These are phyloP conservation scores for Parelbella ahira DNA, from an alignment of 2,888 invertebrate species.

Conservation along the genomic window DNA sequence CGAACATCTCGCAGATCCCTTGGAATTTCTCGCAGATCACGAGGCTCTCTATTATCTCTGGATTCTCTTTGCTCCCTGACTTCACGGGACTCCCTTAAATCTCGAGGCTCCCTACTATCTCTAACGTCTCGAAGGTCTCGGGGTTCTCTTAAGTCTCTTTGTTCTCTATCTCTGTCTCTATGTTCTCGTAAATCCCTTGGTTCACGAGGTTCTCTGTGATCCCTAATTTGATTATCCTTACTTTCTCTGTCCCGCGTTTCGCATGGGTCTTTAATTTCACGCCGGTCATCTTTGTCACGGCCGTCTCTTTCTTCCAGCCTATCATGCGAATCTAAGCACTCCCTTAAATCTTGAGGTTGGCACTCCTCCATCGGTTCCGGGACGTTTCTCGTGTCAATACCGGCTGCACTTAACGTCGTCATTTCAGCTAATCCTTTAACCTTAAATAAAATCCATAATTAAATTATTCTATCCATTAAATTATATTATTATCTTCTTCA, in stretches of 20 bases:
- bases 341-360: constrained; percentile 57
- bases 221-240: constrained; percentile 52
- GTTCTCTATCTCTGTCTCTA: constrained; percentile 56
- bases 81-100: constrained; percentile 51
- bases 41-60: constrained; percentile 40
- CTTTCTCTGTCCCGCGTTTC: constrained; percentile 59
- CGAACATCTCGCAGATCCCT: constrained; percentile 59
- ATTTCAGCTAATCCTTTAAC: constrained; percentile 95
- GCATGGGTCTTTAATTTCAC: constrained; percentile 55
- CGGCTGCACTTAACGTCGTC: constrained; percentile 88
- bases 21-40: constrained; percentile 39
- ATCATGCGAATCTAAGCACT: constrained; percentile 56
- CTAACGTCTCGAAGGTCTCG: constrained; percentile 51
- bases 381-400: constrained; percentile 74
- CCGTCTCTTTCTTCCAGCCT: constrained; percentile 56
- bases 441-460: constrained; percentile 45
- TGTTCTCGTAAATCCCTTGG: constrained; percentile 53
- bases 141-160: constrained; percentile 50
- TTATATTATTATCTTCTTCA: background rate
- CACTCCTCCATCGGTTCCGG: constrained; percentile 76
- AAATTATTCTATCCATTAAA: background rate
- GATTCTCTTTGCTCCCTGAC: constrained; percentile 47
- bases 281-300: constrained; percentile 62
- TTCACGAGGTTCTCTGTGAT: constrained; percentile 65
- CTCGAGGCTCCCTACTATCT: constrained; percentile 44